phyloP scores from a whole-genome alignment of 2,888 invertebrate species.

The Steromphala cineraria region DNA sequence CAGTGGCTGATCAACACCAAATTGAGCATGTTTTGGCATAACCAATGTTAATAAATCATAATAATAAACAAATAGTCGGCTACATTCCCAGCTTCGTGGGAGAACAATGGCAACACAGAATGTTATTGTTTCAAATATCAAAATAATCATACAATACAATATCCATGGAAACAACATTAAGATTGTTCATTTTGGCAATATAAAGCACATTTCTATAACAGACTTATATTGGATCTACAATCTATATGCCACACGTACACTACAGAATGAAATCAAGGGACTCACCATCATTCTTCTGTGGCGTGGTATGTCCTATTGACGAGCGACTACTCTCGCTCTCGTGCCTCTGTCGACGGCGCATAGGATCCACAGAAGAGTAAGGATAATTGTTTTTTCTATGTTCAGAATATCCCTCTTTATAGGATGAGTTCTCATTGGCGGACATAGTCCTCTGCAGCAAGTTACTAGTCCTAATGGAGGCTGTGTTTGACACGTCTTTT shows the following conservation, averaged over 20 bases:
- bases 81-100: too few relatives aligned
- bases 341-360: constrained; percentile 46
- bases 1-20: too few relatives aligned
- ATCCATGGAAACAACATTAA: too few relatives aligned
- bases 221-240: not conserved
- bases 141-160: too few relatives aligned
- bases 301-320: constrained; percentile 21
- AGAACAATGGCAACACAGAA: too few relatives aligned
- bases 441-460: constrained; percentile 17
- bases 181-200: too few relatives aligned
- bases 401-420: constrained; percentile 25
- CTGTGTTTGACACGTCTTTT: constrained; percentile 6
- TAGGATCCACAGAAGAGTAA: constrained; percentile 37
- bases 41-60: too few relatives aligned
- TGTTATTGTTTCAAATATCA: too few relatives aligned
- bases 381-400: constrained; percentile 33
- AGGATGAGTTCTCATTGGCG: not conserved
- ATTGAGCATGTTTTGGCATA: too few relatives aligned
- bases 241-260: not conserved
- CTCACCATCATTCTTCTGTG: constrained; percentile 35
- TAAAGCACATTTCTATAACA: too few relatives aligned
- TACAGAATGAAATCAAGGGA: not conserved
- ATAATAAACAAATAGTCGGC: too few relatives aligned
- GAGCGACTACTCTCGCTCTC: constrained; percentile 55
- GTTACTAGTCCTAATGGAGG: constrained; percentile 18